Percentiles rank a stretch among this genome's conserved stretches.
Conservation (phyloP, 2,113 vertebrate species). For the Dasyornis broadbenti region DNA sequence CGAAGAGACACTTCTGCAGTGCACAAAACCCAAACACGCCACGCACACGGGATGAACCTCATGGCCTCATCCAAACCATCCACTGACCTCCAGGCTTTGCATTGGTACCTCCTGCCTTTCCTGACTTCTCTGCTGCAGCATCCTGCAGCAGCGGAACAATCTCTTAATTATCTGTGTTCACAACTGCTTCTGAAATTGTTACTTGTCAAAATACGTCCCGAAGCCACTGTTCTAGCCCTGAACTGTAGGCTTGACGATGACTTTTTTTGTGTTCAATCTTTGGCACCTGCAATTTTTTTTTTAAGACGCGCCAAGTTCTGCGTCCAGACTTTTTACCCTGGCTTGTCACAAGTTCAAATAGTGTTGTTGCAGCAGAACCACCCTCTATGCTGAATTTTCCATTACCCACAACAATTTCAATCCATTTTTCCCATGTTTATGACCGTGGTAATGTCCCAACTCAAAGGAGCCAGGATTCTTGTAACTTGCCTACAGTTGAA, state of each 20-base stretch:
- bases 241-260: fast-evolving
- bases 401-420: neutral
- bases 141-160: neutral
- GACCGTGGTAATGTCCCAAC: neutral
- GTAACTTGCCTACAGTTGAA: neutral
- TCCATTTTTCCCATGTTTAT: neutral
- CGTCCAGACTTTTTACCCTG: neutral
- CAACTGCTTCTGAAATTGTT: neutral
- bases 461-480: neutral
- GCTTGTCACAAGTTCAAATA: neutral
- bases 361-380: neutral
- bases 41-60: neutral
- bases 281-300: neutral
- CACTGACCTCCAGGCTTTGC: neutral
- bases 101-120: neutral
- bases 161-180: neutral
- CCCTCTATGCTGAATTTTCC: neutral
- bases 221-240: neutral
- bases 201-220: neutral
- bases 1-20: constrained; percentile 28
- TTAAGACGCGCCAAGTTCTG: neutral
- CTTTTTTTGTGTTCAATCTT: neutral
- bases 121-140: neutral
- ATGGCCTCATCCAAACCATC: neutral
- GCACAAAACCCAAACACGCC: neutral